Evolutionary conservation across 2,113 vertebrate species (phyloP).

Genomic region (Pseudopodoces humilis): DNA sequence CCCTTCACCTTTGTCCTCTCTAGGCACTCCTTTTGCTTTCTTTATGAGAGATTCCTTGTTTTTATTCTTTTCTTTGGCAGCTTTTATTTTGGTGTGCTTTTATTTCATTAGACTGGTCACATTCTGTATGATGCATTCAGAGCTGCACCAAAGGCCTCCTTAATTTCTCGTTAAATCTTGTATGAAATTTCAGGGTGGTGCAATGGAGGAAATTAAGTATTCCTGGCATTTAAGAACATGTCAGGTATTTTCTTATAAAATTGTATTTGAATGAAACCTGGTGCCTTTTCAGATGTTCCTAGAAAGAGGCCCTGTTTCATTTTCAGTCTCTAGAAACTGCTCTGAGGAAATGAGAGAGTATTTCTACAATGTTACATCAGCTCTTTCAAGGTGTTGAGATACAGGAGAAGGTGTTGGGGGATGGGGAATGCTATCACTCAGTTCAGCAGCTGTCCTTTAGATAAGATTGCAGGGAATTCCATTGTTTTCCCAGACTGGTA

Average conservation of each 20-base stretch:
- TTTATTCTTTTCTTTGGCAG: conserved; percentile 1
- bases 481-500: neutral
- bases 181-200: neutral
- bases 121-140: neutral
- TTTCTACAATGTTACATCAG: neutral
- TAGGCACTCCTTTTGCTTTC: neutral
- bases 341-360: neutral
- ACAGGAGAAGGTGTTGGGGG: neutral
- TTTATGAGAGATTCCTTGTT: neutral
- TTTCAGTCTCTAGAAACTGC: neutral
- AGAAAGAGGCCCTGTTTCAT: neutral
- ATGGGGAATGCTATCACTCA: neutral
- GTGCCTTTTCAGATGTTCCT: neutral
- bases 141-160: neutral
- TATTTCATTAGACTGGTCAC: neutral
- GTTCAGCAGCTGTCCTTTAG: neutral
- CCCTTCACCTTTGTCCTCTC: conserved; percentile 52
- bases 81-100: conserved; percentile 4
- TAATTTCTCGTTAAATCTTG: neutral
- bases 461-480: neutral
- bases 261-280: neutral
- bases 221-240: neutral
- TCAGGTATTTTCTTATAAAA: neutral
- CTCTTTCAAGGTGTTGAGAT: neutral
- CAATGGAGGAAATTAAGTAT: neutral